Conservation (phyloP, 2,113 vertebrate species). For the Polypterus senegalus region DNA sequence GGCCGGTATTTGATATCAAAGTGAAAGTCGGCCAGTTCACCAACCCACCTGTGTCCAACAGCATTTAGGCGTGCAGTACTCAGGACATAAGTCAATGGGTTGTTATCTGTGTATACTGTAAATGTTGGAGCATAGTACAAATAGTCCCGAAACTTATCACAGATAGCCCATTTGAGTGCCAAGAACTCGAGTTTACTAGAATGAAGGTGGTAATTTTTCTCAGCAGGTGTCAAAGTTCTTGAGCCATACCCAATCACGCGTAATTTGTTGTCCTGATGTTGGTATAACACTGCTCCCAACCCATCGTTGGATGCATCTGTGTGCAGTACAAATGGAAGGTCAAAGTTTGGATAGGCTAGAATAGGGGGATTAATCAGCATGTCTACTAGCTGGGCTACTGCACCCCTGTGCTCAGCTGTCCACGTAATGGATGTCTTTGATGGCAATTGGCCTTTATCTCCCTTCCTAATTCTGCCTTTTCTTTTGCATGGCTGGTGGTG, state of each 20-base stretch:
- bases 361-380: background rate
- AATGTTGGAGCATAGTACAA: slow-evolving; percentile 1
- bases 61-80: slow-evolving; percentile 8
- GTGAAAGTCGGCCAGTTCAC: slow-evolving; percentile 5
- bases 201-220: slow-evolving; percentile 12
- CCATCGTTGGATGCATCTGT: background rate
- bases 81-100: slow-evolving; percentile 13
- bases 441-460: too few species aligned
- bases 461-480: too few species aligned
- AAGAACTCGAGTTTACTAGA: slow-evolving; percentile 10
- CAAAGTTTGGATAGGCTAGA: slow-evolving; percentile 2
- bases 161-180: slow-evolving; percentile 3
- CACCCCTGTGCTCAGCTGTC: too few species aligned
- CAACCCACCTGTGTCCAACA: slow-evolving; percentile 7
- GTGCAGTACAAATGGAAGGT: background rate
- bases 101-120: slow-evolving; percentile 13
- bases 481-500: too few species aligned
- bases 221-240: slow-evolving; percentile 2
- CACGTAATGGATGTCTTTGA: too few species aligned
- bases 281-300: slow-evolving; percentile 7
- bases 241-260: slow-evolving; percentile 12
- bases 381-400: background rate
- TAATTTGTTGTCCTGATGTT: slow-evolving; percentile 7
- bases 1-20: slow-evolving; percentile 12
- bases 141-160: slow-evolving; percentile 7